A percentile compares a stretch with the other conserved stretches of the same genome.
These are phyloP conservation scores for Hyaena hyaena DNA, from an alignment of 2,113 vertebrate species.

Conservation along the genomic window DNA sequence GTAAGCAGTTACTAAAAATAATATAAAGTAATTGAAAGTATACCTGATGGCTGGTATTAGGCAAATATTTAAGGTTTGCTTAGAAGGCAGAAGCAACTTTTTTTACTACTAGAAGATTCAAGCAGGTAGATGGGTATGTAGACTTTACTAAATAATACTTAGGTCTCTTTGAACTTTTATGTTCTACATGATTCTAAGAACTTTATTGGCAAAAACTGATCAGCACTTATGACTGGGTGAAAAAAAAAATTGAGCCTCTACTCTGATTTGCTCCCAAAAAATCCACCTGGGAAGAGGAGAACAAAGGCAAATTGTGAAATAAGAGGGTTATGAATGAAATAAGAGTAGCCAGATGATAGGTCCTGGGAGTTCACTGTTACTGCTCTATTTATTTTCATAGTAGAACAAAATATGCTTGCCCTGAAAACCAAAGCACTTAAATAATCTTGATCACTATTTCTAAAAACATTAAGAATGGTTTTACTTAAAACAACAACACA, in stretches of 20 bases:
- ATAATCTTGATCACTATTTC: neutral
- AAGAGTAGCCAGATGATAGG: neutral
- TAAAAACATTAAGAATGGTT: neutral
- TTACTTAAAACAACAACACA: neutral
- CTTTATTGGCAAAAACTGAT: neutral
- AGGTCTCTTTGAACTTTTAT: neutral
- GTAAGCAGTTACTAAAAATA: neutral
- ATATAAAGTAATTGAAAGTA: neutral
- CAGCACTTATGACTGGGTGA: neutral
- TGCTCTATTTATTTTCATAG: neutral
- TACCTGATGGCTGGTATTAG: neutral
- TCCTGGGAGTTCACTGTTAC: neutral
- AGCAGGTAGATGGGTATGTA: neutral
- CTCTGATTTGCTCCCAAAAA: neutral
- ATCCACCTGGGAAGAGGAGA: neutral
- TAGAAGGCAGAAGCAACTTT: slow-evolving; percentile 10
- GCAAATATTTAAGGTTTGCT: neutral
- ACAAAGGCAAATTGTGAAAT: neutral
- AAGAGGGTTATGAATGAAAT: neutral
- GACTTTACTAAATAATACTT: slow-evolving; percentile 3
- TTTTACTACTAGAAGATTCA: neutral
- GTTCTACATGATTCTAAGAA: neutral
- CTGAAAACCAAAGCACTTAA: neutral
- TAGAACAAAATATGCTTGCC: neutral
- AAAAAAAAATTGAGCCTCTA: neutral